A percentile compares a stretch with the other conserved stretches of the same genome.
These are phyloP conservation scores for Tautogolabrus adspersus DNA, from an alignment of 2,113 vertebrate genomes.

Conservation along the genomic window DNA sequence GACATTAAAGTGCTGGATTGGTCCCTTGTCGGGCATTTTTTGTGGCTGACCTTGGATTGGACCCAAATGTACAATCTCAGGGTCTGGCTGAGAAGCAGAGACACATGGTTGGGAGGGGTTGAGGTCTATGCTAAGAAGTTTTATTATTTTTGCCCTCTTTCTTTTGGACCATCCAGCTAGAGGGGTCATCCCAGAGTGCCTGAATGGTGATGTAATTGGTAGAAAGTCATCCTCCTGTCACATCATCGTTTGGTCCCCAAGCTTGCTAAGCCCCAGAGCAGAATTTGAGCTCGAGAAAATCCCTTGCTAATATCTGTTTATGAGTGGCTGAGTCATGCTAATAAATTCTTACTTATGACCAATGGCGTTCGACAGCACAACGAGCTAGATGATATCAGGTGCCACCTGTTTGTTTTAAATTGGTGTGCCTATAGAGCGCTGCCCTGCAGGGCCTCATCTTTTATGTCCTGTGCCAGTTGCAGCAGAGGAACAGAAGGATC, in stretches of 20 bases:
- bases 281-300: conserved; percentile 62
- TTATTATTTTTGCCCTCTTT: conserved; percentile 56
- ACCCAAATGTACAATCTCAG: conserved; percentile 36
- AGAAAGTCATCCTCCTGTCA: conserved; percentile 60
- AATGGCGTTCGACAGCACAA: conserved; percentile 42
- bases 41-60: conserved; percentile 50
- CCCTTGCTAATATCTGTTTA: conserved; percentile 72
- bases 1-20: conserved; percentile 57
- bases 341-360: conserved; percentile 67
- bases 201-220: conserved; percentile 44
- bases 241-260: conserved; percentile 38
- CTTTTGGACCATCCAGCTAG: conserved; percentile 42
- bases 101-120: conserved; percentile 21
- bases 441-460: conserved; percentile 12
- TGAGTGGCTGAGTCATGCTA: conserved; percentile 68
- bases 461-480: conserved; percentile 54
- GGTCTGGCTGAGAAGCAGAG: conserved; percentile 21
- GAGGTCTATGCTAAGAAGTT: conserved; percentile 18
- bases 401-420: conserved; percentile 66
- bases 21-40: conserved; percentile 49
- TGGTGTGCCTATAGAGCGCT: background rate
- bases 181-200: conserved; percentile 44
- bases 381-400: conserved; percentile 19
- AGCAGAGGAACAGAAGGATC: conserved; percentile 41
- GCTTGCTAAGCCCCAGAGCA: conserved; percentile 42